Base-by-base conservation (phyloP, 1,140 invertebrate genomes). In the Pectinophora gossypiella region DNA sequence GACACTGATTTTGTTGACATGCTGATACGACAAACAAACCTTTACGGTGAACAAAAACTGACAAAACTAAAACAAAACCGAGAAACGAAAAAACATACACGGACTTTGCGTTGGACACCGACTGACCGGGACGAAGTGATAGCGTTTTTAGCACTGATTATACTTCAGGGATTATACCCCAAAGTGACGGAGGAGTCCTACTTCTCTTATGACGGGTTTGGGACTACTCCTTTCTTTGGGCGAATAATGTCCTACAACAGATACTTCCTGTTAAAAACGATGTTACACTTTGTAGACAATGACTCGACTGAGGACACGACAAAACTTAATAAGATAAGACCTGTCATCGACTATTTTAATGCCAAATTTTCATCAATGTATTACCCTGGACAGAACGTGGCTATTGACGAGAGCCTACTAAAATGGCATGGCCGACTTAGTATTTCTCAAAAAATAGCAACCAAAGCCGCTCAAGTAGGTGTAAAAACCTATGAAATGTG, bases 401-500 rank as follows among this genome's bases (percentile, higher is more conserved):
- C 54, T 0, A 0, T 66, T 1, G 66, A 69, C 12, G 66, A 72
- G 44, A 27, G 10, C 32, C 36, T 68, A 9, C 16, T 45, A 0
- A n/a, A 43, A 44, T 72, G 62, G 63, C 59, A 65, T 15, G 64
- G 59, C 2, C 55, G 58, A 51, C 38, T 64, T 3, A 18, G 50
- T 27, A 54, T 64, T 3, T 7, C 7, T 18, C 36, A 40, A 15
- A 7, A 7, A 13, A 40, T 6, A 2, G 7, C 13, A 6, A 61
- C 56, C 16, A 62, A 67, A 55, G 49, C 54, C 12, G 64, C 64
- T 0, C 1, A 6, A 40, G 43, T 59, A 1, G 64, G 59, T 0
- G 58, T 70, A 0, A 70, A 70, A 51, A 62, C 56, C 3, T 67
- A 62, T 35, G 68, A 64, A 32, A 15, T 70, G 0, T 66, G 58